phyloP scores from a whole-genome alignment of 2,113 vertebrate species.

The Pomatorhinus ruficollis region DNA sequence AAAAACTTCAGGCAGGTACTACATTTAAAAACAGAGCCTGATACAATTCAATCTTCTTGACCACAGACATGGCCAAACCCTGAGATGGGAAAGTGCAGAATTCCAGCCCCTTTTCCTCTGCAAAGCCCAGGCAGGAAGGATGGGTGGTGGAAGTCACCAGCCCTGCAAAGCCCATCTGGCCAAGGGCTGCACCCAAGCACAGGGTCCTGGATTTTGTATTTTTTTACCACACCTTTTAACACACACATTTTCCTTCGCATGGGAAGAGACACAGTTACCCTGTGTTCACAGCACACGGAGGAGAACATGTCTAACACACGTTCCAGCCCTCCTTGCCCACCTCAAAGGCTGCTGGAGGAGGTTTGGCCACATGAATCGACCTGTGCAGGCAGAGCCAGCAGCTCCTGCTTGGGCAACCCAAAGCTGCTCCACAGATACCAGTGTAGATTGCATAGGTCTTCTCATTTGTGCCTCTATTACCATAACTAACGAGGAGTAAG shows the following conservation, averaged over 20 bases:
- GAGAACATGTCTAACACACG: accelerated
- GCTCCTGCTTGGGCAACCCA: not conserved
- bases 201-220: accelerated
- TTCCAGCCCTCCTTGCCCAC: not conserved
- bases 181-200: accelerated
- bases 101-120: not conserved
- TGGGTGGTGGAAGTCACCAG: accelerated
- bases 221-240: accelerated
- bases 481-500: conserved; percentile 11
- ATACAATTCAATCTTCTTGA: not conserved
- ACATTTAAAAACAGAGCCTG: not conserved
- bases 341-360: conserved; percentile 22
- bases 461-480: not conserved
- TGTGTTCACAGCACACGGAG: not conserved
- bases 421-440: not conserved
- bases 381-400: not conserved
- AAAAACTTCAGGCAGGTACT: not conserved
- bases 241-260: not conserved
- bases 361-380: not conserved
- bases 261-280: not conserved
- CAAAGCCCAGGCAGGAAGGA: not conserved
- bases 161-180: not conserved
- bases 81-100: not conserved
- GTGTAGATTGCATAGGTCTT: not conserved
- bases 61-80: not conserved